These are phyloP conservation scores for Ganaspis sp. DNA, from an alignment of 1,140 invertebrate species.

Conservation along the genomic window DNA sequence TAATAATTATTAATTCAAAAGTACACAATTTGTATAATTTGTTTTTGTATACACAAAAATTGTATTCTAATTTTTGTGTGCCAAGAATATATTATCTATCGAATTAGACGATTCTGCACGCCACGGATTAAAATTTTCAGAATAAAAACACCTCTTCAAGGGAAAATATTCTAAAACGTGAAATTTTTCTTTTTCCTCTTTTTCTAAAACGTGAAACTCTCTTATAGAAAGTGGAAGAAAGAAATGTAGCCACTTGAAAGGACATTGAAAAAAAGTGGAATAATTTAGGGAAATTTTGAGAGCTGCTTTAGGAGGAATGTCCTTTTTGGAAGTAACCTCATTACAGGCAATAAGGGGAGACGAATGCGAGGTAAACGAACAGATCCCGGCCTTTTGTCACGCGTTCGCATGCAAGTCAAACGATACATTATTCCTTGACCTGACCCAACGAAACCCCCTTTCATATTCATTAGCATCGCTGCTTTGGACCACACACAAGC, in stretches of 20 bases:
- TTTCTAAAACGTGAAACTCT: too few species aligned
- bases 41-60: too few species aligned
- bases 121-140: too few species aligned
- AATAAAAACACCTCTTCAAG: too few species aligned
- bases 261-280: background rate
- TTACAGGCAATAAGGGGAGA: conserved; percentile 15
- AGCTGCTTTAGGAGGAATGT: background rate
- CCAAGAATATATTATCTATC: too few species aligned
- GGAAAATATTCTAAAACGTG: too few species aligned
- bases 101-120: too few species aligned
- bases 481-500: conserved; percentile 60
- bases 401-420: conserved; percentile 71
- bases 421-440: conserved; percentile 75
- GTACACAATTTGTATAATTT: too few species aligned
- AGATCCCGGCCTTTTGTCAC: conserved; percentile 62
- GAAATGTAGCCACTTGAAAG: background rate
- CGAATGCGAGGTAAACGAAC: conserved; percentile 48
- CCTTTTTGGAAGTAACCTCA: conserved; percentile 11
- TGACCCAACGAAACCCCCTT: conserved; percentile 72
- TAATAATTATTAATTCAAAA: too few species aligned
- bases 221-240: too few species aligned
- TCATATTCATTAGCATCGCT: conserved; percentile 73
- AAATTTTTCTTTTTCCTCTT: too few species aligned
- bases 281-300: background rate
- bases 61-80: too few species aligned